Base-by-base conservation (phyloP, 2,888 invertebrate genomes). In the Pristionchus mayeri region DNA sequence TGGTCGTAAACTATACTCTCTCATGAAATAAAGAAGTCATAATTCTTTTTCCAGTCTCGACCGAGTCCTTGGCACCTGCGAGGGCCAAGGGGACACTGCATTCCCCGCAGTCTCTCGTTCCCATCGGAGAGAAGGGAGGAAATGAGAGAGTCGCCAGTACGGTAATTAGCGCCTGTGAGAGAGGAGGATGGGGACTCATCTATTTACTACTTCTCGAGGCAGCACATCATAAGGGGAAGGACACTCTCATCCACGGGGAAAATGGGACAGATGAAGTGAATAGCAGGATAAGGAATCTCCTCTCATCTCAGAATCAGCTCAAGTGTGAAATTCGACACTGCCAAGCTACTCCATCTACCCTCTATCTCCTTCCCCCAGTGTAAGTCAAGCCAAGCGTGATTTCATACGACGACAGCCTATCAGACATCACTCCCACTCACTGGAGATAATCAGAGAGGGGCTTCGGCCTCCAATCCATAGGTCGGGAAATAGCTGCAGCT, bases 21-120 rank as follows among this genome's bases (percentile, higher is more conserved):
- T n/a, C n/a, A n/a, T n/a, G n/a, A n/a, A n/a, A n/a, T n/a, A n/a
- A n/a, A n/a, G n/a, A n/a, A n/a, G n/a, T n/a, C n/a, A n/a, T n/a
- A n/a, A n/a, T n/a, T n/a, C n/a, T n/a, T n/a, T n/a, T n/a, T n/a
- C n/a, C n/a, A n/a, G n/a, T n/a, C n/a, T n/a, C n/a, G 34, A 60
- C 30, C 44, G 44, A 6, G 63, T 63, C 63, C 63, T 63, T 63
- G 34, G 63, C 63, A 63, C 63, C 63, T 63, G 63, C 34, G 63
- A 27, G 13, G 0, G 6, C 60, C 60, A 34, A 34, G 27, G 63
- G 34, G 63, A 30, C 16, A 11, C 9, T 18, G 7, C 11, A 13
- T 34, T 7, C 9, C 4, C 13, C 11, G 60, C 7, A 6, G 34
- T 63, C 63, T 63, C 63, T 63, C 34, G 6, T 18, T 34, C 63